Conservation (phyloP, 2,888 invertebrate species). For the Drosophila kanekoi region DNA sequence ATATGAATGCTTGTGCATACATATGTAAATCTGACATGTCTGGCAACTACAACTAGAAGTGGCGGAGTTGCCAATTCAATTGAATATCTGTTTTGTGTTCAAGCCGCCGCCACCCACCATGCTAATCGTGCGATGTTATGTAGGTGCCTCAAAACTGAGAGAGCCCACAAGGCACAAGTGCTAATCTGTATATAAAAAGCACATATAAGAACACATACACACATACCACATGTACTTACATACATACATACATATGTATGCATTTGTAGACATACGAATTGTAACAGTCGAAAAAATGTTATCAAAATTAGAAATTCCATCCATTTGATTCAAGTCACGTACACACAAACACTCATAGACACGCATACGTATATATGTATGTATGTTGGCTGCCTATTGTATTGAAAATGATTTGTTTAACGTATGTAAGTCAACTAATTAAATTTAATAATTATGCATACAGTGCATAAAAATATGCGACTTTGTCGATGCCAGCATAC, state of each 20-base stretch:
- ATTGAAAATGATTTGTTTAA: constrained; percentile 7
- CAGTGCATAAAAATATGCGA: constrained; percentile 2
- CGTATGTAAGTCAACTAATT: constrained; percentile 38
- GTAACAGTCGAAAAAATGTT: constrained; percentile 30
- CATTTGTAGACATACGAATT: constrained; percentile 1
- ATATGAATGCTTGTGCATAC: neutral
- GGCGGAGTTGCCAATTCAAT: constrained; percentile 27
- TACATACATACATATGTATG: neutral
- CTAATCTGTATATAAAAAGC: constrained; percentile 4
- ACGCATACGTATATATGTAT: neutral
- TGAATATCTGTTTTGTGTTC: constrained; percentile 10
- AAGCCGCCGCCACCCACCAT: too few relatives aligned
- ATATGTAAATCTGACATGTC: neutral
- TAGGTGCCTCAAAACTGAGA: neutral
- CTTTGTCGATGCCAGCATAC: constrained; percentile 9
- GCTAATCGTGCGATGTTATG: constrained; percentile 25
- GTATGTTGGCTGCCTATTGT: constrained; percentile 3
- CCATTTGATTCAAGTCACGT: constrained; percentile 45
- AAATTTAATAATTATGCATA: constrained; percentile 32
- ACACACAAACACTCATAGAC: constrained; percentile 14
- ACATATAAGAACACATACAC: neutral
- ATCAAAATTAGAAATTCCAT: constrained; percentile 46
- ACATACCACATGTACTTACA: constrained; percentile 1
- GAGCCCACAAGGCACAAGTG: constrained; percentile 5
- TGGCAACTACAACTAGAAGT: constrained; percentile 1